A percentile compares a stretch with the other conserved stretches of the same genome.
Evolutionary conservation across 2,113 vertebrate genomes (phyloP).

Genomic region (Burhinus oedicnemus): DNA sequence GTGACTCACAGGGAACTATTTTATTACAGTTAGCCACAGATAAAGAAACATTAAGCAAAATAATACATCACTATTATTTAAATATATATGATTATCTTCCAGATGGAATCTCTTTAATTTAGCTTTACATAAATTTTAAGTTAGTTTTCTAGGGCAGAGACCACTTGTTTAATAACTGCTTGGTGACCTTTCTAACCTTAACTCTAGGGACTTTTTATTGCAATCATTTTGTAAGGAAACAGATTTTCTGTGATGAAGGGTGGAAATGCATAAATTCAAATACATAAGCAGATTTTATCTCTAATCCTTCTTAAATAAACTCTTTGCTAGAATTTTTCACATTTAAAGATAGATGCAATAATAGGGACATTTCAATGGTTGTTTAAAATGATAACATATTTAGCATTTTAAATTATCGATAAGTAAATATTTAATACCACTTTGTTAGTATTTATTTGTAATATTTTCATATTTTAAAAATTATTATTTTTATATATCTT

Average conservation of each 20-base stretch:
- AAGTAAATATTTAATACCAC: background rate
- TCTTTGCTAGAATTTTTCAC: background rate
- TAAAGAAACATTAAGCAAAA: background rate
- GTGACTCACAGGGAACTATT: background rate
- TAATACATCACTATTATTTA: background rate
- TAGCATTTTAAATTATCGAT: background rate
- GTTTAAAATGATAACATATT: background rate
- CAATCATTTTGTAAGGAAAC: background rate
- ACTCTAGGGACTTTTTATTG: background rate
- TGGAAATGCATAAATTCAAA: background rate
- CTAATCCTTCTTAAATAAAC: background rate
- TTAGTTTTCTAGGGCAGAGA: background rate
- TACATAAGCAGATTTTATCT: background rate
- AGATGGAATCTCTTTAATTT: background rate
- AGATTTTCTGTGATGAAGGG: background rate
- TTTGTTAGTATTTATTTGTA: background rate
- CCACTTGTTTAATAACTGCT: background rate
- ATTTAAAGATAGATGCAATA: background rate
- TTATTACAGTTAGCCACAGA: background rate
- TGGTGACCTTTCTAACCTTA: background rate
- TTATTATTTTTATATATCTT: background rate
- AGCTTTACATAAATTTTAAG: background rate
- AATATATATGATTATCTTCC: background rate
- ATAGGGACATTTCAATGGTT: background rate
- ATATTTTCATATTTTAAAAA: background rate